Percentiles rank a stretch among this genome's conserved stretches.
phyloP scores from a whole-genome alignment of 2,797 vertebrate genomes.

The Leptatherina wallacei region DNA sequence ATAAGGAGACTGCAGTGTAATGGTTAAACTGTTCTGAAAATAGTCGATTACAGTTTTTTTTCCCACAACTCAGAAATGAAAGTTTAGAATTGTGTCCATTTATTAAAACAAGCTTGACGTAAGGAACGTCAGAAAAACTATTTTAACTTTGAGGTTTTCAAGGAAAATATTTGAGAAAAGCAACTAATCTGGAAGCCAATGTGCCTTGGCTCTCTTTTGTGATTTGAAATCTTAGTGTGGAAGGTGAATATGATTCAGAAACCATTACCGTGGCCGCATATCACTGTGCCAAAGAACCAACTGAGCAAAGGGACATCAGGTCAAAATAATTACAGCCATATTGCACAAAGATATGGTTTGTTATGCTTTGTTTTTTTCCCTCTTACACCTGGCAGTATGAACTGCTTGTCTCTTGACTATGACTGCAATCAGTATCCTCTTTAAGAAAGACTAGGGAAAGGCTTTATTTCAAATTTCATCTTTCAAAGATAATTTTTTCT shows the following conservation, averaged over 20 bases:
- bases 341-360: slow-evolving; percentile 37
- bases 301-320: slow-evolving; percentile 58
- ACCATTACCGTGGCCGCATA: slow-evolving; percentile 59
- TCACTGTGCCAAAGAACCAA: slow-evolving; percentile 46
- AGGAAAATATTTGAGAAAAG: slow-evolving; percentile 59
- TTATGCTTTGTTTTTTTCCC: slow-evolving; percentile 22
- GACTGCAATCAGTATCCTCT: slow-evolving; percentile 34
- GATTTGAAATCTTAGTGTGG: slow-evolving; percentile 70
- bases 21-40: background rate
- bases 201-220: slow-evolving; percentile 36
- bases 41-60: background rate
- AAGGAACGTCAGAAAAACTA: slow-evolving; percentile 12
- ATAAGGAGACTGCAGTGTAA: background rate
- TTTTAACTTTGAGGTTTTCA: slow-evolving; percentile 40
- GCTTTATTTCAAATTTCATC: slow-evolving; percentile 39
- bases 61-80: background rate
- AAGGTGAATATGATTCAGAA: slow-evolving; percentile 70
- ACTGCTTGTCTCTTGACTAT: slow-evolving; percentile 33
- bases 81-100: slow-evolving; percentile 15
- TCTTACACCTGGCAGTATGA: slow-evolving; percentile 41
- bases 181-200: slow-evolving; percentile 65
- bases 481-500: slow-evolving; percentile 44
- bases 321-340: slow-evolving; percentile 64
- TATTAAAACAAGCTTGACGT: slow-evolving; percentile 8
- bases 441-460: slow-evolving; percentile 7